Conservation (phyloP, 2,888 invertebrate genomes). For the Dermolepida albohirtum region DNA sequence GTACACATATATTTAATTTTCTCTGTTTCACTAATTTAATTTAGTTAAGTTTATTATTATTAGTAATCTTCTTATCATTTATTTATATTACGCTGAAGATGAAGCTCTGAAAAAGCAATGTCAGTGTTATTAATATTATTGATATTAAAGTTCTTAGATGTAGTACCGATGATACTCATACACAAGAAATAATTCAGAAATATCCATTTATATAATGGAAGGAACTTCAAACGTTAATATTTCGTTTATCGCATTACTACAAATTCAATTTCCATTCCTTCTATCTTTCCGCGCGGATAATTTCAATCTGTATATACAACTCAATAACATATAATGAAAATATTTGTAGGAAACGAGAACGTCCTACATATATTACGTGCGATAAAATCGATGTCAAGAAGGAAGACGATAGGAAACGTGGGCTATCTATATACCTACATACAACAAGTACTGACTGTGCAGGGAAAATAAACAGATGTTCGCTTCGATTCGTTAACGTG, state of each 20-base stretch:
- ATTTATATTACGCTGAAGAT: too few relatives aligned
- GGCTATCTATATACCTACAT: constrained; percentile 7
- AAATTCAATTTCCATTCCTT: constrained; percentile 16
- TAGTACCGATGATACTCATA: too few relatives aligned
- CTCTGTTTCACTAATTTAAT: too few relatives aligned
- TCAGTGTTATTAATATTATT: too few relatives aligned
- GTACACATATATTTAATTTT: too few relatives aligned
- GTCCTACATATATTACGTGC: constrained; percentile 17
- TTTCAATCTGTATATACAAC: neutral
- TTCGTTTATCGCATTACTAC: constrained; percentile 18
- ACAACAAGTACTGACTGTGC: neutral
- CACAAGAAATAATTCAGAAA: neutral
- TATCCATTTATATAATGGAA: neutral
- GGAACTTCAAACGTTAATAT: neutral
- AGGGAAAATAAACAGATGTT: constrained; percentile 32
- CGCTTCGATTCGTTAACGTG: constrained; percentile 27
- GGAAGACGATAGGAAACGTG: constrained; percentile 11
- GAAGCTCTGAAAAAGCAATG: too few relatives aligned
- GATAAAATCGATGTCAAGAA: constrained; percentile 25
- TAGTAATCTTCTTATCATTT: too few relatives aligned
- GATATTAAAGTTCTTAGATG: too few relatives aligned
- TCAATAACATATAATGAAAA: constrained; percentile 14
- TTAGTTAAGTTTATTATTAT: too few relatives aligned
- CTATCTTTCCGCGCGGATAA: constrained; percentile 1
- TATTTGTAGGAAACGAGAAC: neutral